Evolutionary conservation across 2,888 invertebrate genomes (phyloP).

Genomic region (Protodeltote pygarga): DNA sequence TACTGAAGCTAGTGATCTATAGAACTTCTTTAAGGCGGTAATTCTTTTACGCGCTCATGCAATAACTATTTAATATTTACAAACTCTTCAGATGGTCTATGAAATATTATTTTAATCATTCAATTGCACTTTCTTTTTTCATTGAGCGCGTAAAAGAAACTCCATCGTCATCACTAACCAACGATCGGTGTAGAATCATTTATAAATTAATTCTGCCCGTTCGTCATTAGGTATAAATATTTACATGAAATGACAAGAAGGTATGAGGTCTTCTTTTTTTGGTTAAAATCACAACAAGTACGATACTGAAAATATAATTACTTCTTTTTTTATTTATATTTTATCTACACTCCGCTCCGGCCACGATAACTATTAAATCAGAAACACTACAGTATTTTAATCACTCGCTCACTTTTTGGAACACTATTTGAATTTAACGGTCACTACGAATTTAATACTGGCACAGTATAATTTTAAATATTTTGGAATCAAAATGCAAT

Average conservation of each 20-base stretch:
- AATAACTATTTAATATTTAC: constrained; percentile 21
- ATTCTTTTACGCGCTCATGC: constrained; percentile 35
- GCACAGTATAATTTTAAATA: neutral
- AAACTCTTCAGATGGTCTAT: constrained; percentile 8
- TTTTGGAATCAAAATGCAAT: constrained; percentile 9
- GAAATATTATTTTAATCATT: neutral
- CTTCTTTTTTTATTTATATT: constrained; percentile 55
- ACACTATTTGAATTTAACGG: constrained; percentile 21
- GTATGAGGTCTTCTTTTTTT: constrained; percentile 77
- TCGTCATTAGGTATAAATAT: constrained; percentile 57
- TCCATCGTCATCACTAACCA: constrained; percentile 28
- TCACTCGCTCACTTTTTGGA: constrained; percentile 44
- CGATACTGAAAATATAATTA: constrained; percentile 78
- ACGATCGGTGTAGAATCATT: constrained; percentile 33
- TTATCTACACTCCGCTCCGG: constrained; percentile 68
- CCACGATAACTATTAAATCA: constrained; percentile 33
- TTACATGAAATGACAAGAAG: constrained; percentile 72
- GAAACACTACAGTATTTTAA: constrained; percentile 41
- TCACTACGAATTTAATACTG: constrained; percentile 1
- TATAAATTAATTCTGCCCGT: constrained; percentile 18
- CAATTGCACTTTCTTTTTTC: neutral
- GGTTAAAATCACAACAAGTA: constrained; percentile 84
- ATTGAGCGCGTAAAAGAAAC: constrained; percentile 35
- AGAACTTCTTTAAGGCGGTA: constrained; percentile 40
- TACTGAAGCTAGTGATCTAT: constrained; percentile 39